Base-by-base conservation (phyloP, 2,888 invertebrate genomes). In the Drosophila gaucha region DNA sequence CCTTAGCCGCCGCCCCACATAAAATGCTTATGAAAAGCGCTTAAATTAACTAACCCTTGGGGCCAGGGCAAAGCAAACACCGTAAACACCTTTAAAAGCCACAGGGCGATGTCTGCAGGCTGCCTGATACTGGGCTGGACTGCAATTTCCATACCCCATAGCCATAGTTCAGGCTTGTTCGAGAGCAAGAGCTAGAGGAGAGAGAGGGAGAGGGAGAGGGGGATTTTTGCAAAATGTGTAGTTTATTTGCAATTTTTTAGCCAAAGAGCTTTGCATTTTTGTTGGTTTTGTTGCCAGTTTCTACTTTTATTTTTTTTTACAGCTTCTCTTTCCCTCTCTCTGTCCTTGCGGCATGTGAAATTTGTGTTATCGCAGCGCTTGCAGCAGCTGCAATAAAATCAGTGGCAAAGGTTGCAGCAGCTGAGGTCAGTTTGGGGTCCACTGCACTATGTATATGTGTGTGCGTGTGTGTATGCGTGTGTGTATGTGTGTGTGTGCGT, bases 351-450 rank as follows among this genome's bases (percentile, higher is more conserved):
- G 85, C 69, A 74, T 85, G 79, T 77, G 79, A 66, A 78, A 83
- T 85, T 84, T 80, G 76, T 72, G 87, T 86, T 84, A 84, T 84
- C 84, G 78, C 82, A 80, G 64, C 67, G 64, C 71, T 78, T 83
- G 86, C 83, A 83, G 82, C 82, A 67, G 75, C 79, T 74, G 76
- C 86, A 82, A 86, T 86, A 86, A 83, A 86, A 82, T 82, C 82
- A 82, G 82, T 86, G 82, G 82, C 82, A 82, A 82, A 82, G 86
- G 82, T 80, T 82, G 82, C 82, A 87, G 76, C 87, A 83, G 80
- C 85, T 84, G 86, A 83, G 82, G 86, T 80, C 86, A 80, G 77
- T 73, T 74, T 65, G 85, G 78, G 85, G 72, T 84, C 72, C 74
- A 60, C 56, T 67, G 64, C 58, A 49, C 44, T 56, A 36, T 26